Conservation (phyloP, 1,140 invertebrate genomes). For the Calliopsis andreniformis region DNA sequence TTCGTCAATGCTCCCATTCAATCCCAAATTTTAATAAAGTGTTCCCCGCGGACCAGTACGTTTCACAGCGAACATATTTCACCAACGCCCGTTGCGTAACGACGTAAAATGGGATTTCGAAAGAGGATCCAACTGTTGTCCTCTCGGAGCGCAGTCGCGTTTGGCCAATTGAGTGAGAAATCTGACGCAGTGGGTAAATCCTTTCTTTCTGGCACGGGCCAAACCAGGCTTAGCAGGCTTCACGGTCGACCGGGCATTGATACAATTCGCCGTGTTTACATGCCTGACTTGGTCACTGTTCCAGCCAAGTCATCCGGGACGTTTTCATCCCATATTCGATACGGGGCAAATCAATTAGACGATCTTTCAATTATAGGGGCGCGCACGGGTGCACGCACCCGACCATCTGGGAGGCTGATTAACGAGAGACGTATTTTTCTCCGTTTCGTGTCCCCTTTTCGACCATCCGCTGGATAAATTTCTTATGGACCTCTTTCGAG, state of each 20-base stretch:
- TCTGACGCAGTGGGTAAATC: slow-evolving; percentile 20
- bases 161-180: slow-evolving; percentile 6
- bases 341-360: slow-evolving; percentile 59
- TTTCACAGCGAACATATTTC: neutral
- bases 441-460: slow-evolving; percentile 13
- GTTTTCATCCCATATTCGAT: slow-evolving; percentile 49
- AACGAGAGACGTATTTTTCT: slow-evolving; percentile 39
- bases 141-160: neutral
- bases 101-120: neutral
- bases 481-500: neutral
- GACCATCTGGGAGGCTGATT: slow-evolving; percentile 41
- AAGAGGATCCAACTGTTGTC: neutral
- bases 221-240: neutral
- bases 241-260: slow-evolving; percentile 25
- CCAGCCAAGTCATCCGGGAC: slow-evolving; percentile 51
- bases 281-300: slow-evolving; percentile 35
- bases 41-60: neutral
- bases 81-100: neutral
- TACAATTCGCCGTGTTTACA: slow-evolving; percentile 41
- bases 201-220: slow-evolving; percentile 29
- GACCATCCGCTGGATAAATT: slow-evolving; percentile 19
- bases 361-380: slow-evolving; percentile 54
- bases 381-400: neutral
- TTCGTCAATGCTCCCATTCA: too few relatives aligned
- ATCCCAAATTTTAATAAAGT: too few relatives aligned